These are phyloP conservation scores for Gobiocypris rarus DNA, from an alignment of 2,113 vertebrate species.

Conservation along the genomic window DNA sequence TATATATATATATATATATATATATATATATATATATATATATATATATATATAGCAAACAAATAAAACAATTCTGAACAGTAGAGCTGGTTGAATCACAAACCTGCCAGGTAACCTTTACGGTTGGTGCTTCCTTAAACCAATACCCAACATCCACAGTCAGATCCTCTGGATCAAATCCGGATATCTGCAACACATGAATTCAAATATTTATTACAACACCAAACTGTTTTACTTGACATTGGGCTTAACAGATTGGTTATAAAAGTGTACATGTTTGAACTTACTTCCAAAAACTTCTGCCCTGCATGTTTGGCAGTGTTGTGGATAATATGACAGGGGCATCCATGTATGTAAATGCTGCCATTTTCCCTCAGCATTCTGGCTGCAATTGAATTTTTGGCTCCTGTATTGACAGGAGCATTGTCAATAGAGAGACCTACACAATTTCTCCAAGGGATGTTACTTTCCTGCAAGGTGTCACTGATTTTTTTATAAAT, in stretches of 20 bases:
- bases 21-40: too few relatives aligned
- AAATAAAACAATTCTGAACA: neutral
- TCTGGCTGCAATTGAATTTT: too few relatives aligned
- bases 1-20: too few relatives aligned
- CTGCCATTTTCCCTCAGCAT: too few relatives aligned
- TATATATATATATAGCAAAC: too few relatives aligned
- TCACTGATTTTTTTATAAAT: too few relatives aligned
- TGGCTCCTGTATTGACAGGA: too few relatives aligned
- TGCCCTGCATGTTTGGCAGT: neutral
- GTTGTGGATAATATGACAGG: neutral
- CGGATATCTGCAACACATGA: neutral
- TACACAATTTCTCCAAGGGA: too few relatives aligned
- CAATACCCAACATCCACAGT: neutral
- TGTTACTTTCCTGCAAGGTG: too few relatives aligned
- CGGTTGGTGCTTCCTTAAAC: neutral
- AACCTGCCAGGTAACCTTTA: neutral
- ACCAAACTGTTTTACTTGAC: neutral
- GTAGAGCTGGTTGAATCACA: neutral
- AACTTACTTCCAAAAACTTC: too few relatives aligned
- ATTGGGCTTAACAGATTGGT: neutral
- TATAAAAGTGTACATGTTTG: neutral
- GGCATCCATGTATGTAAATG: constrained; percentile 3
- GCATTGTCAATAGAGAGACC: too few relatives aligned
- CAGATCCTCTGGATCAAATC: constrained; percentile 14
- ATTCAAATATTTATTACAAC: neutral